Conservation (phyloP, 2,797 vertebrate genomes). For the Muscicapa comitata region DNA sequence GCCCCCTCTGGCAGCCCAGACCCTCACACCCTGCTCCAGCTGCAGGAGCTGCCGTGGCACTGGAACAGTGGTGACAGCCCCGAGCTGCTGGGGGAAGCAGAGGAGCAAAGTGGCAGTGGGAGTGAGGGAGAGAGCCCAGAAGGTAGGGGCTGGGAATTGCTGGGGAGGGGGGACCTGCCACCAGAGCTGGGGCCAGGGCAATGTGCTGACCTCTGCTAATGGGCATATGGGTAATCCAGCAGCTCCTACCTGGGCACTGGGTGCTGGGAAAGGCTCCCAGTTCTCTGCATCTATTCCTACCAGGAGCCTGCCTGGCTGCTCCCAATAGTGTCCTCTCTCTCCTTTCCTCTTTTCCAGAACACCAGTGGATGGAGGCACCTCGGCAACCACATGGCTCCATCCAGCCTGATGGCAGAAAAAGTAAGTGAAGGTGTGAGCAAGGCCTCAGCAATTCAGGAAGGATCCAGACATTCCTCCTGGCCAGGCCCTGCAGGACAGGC, state of each 20-base stretch:
- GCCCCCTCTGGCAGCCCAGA: rapidly evolving
- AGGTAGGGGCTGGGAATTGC: not conserved
- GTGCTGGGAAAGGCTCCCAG: not conserved
- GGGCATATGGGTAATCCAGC: not conserved
- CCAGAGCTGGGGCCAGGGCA: not conserved
- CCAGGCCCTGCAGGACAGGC: not conserved
- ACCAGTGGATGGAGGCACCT: rapidly evolving
- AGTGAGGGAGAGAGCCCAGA: not conserved
- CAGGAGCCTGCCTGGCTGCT: not conserved
- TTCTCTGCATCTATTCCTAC: too few relatives aligned
- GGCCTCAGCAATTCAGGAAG: rapidly evolving
- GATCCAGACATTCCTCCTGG: not conserved
- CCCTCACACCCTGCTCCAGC: not conserved
- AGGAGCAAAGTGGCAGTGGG: not conserved
- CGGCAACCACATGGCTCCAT: not conserved
- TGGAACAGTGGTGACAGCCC: not conserved
- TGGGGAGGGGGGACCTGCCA: not conserved
- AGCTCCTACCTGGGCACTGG: not conserved
- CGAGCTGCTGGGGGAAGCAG: rapidly evolving
- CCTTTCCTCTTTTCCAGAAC: not conserved
- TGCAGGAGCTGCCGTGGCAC: not conserved
- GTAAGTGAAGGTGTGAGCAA: not conserved
- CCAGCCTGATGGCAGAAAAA: not conserved
- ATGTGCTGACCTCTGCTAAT: not conserved
- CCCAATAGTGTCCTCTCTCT: rapidly evolving